These are phyloP conservation scores for Galemys pyrenaicus DNA, from an alignment of 2,113 vertebrate species.

Conservation along the genomic window DNA sequence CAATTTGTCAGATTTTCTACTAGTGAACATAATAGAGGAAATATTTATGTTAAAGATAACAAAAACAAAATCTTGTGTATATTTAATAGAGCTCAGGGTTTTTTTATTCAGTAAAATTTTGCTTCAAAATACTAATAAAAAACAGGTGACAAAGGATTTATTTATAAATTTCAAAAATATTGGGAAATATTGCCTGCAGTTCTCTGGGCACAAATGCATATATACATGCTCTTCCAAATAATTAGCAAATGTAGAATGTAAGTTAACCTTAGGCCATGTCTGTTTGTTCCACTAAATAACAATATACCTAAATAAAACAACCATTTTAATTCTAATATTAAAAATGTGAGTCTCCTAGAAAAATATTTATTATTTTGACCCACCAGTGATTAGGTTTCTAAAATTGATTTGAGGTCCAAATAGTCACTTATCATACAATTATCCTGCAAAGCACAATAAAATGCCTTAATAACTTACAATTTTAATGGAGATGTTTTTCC, in stretches of 20 bases:
- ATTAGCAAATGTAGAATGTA: background rate
- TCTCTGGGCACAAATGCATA: background rate
- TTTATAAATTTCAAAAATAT: background rate
- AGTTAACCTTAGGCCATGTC: background rate
- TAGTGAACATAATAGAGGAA: background rate
- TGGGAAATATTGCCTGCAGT: background rate
- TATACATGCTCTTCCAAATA: background rate
- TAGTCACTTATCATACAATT: background rate
- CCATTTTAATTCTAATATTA: background rate
- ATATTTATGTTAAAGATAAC: background rate
- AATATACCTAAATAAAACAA: background rate
- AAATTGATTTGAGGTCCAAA: background rate
- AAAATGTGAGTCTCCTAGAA: background rate
- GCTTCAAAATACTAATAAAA: background rate
- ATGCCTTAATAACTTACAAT: background rate
- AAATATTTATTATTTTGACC: background rate
- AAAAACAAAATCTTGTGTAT: background rate
- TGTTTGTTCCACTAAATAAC: background rate
- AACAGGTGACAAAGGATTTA: background rate
- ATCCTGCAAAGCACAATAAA: background rate
- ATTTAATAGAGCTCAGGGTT: background rate
- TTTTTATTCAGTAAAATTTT: background rate
- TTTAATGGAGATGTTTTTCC: background rate
- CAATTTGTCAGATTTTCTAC: constrained; percentile 22
- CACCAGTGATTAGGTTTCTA: background rate